Evolutionary conservation across 2,113 vertebrate genomes (phyloP).

Genomic region (Corapipo altera): DNA sequence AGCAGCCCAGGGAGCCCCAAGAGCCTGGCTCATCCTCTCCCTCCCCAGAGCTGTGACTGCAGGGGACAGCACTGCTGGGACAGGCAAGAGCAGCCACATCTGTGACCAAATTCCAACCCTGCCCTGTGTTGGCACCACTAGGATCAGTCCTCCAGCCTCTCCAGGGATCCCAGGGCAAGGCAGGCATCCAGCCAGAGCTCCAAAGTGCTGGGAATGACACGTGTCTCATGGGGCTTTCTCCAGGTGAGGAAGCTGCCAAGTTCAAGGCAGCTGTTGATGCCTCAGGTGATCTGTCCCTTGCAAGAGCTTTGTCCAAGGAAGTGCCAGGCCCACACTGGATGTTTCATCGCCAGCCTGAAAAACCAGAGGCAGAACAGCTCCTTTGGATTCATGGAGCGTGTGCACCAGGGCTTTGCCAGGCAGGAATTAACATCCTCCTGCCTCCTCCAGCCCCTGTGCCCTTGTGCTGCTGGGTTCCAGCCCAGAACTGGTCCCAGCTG

Average conservation of each 20-base stretch:
- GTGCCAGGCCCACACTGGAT: fast-evolving
- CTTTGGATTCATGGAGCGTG: not conserved
- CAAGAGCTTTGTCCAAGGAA: not conserved
- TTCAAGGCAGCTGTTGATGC: not conserved
- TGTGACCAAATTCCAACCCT: fast-evolving
- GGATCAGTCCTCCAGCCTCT: not conserved
- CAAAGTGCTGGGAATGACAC: fast-evolving
- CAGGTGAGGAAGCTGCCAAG: not conserved
- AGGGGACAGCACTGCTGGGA: not conserved
- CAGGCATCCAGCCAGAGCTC: not conserved
- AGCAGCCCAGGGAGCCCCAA: not conserved
- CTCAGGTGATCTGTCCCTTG: not conserved
- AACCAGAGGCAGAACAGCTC: not conserved
- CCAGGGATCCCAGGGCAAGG: not conserved
- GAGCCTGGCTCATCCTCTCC: not conserved
- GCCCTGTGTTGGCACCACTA: fast-evolving
- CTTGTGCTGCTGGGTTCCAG: not conserved
- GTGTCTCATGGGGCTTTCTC: not conserved
- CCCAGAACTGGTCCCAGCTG: not conserved
- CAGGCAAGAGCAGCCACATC: not conserved
- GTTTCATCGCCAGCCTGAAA: fast-evolving
- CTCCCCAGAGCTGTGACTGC: not conserved
- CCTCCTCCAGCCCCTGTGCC: not conserved
- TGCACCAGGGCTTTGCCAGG: not conserved
- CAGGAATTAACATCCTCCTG: not conserved